Evolutionary conservation across 2,888 invertebrate species (phyloP), one percentile per base, ranked within the genome.

Genomic region (Diaphora mendica): DNA sequence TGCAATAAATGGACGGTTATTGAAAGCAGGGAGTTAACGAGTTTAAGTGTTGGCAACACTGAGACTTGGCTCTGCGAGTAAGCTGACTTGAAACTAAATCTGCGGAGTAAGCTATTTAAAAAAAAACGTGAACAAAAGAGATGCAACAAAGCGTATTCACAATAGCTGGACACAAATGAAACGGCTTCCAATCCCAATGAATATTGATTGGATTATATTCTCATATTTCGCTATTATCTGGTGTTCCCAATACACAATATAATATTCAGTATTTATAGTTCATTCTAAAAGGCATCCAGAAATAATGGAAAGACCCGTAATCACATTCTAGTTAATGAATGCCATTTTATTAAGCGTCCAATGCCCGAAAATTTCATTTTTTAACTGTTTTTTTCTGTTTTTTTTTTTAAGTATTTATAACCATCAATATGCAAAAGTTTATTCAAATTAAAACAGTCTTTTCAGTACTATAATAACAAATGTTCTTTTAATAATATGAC

Each of bases 191-290:
- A 82, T 82, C 71, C 42, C 17, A 11, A 75, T 69, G 62, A 73
- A 79, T 82, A 75, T 82, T 80, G 73, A 81, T 76, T 70, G 70
- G 70, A 62, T 70, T 62, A 62, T 59, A 35, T 17, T 69, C 26
- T 59, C 69, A 69, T 70, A 70, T 70, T 62, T 62, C 23, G 42
- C 59, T 42, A 62, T 62, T 69, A 62, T 69, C 42, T 59, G 42
- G 13, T 62, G 35, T 62, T 62, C 11, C 42, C 62, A 42, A 42
- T 62, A 44, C 51, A 26, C 42, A 69, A 35, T 59, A 42, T 30
- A 62, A 26, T 70, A 11, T 9, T 30, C 5, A 26, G 13, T 42
- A 62, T 44, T 8, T 20, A 26, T 8, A 42, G 20, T 30, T 30
- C 69, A 62, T 30, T 30, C 30, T 35, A 20, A 13, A 42, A 30